Percentiles rank a stretch among this genome's conserved stretches.
Evolutionary conservation across 2,113 vertebrate species (phyloP).

Genomic region (Coryphaenoides rupestris): DNA sequence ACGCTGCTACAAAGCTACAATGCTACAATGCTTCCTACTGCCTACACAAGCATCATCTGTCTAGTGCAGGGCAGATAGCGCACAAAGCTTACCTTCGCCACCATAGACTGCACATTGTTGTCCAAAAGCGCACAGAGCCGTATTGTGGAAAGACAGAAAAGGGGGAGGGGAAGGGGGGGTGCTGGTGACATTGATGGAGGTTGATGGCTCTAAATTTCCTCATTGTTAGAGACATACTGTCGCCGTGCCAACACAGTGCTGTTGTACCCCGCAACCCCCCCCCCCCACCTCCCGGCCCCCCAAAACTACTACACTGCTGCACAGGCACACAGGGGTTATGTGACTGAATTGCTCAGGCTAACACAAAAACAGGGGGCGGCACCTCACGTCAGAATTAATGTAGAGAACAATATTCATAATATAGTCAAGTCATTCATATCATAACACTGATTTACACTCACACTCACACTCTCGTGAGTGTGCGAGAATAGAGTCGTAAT

Average conservation of each 20-base stretch:
- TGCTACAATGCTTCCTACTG: too few relatives aligned
- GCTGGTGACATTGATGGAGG: constrained; percentile 8
- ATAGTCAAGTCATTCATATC: constrained; percentile 2
- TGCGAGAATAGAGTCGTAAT: too few relatives aligned
- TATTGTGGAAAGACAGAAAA: neutral
- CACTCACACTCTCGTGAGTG: neutral
- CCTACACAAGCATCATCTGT: too few relatives aligned
- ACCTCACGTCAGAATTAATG: constrained; percentile 37
- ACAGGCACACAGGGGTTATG: constrained; percentile 22
- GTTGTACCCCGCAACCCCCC: too few relatives aligned
- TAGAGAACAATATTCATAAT: neutral
- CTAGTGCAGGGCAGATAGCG: too few relatives aligned
- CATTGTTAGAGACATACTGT: constrained; percentile 12
- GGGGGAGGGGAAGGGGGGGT: neutral
- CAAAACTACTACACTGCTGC: constrained; percentile 19
- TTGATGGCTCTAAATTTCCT: constrained; percentile 18
- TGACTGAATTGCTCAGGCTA: constrained; percentile 40
- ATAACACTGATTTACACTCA: constrained; percentile 1
- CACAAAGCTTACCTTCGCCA: too few relatives aligned
- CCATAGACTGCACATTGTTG: too few relatives aligned
- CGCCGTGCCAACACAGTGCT: constrained; percentile 30
- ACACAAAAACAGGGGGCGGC: constrained; percentile 32
- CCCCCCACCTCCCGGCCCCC: too few relatives aligned
- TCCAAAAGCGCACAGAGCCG: too few relatives aligned
- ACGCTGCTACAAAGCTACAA: too few relatives aligned